Conservation (phyloP, 2,797 vertebrate genomes). For the Echiichthys vipera region DNA sequence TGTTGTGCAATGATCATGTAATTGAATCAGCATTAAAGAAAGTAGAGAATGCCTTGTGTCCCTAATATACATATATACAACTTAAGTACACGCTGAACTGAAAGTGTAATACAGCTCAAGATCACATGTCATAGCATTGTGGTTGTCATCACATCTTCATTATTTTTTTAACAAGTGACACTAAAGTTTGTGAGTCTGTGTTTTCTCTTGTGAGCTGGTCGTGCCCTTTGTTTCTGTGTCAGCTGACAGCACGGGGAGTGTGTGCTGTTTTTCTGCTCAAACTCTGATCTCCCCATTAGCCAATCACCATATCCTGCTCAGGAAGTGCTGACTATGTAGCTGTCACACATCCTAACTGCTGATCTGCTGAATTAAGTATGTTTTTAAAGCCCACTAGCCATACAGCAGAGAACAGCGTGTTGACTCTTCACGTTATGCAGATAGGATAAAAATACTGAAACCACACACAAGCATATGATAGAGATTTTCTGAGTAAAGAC, state of each 20-base stretch:
- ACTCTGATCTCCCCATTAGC: constrained; percentile 46
- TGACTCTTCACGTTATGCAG: background rate
- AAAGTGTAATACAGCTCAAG: background rate
- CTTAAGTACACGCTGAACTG: background rate
- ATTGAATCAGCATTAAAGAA: background rate
- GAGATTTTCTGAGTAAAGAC: background rate
- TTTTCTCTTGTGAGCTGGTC: constrained; percentile 12
- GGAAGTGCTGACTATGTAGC: constrained; percentile 73
- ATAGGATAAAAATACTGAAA: background rate
- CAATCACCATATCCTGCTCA: constrained; percentile 48
- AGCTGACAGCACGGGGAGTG: constrained; percentile 68
- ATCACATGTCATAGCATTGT: background rate
- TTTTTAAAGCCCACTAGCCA: background rate
- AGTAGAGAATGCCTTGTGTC: background rate
- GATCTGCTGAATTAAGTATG: background rate
- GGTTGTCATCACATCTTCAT: background rate
- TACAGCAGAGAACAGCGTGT: background rate
- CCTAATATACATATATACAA: background rate
- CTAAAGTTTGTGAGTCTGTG: constrained; percentile 17
- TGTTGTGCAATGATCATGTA: background rate
- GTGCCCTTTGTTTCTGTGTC: constrained; percentile 65
- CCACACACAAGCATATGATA: background rate
- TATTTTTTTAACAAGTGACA: constrained; percentile 30
- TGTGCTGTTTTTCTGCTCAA: constrained; percentile 66
- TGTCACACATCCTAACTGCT: constrained; percentile 20